Percentiles rank a stretch among this genome's conserved stretches.
Conservation (phyloP, 2,113 vertebrate species). For the Gopherus evgoodei region DNA sequence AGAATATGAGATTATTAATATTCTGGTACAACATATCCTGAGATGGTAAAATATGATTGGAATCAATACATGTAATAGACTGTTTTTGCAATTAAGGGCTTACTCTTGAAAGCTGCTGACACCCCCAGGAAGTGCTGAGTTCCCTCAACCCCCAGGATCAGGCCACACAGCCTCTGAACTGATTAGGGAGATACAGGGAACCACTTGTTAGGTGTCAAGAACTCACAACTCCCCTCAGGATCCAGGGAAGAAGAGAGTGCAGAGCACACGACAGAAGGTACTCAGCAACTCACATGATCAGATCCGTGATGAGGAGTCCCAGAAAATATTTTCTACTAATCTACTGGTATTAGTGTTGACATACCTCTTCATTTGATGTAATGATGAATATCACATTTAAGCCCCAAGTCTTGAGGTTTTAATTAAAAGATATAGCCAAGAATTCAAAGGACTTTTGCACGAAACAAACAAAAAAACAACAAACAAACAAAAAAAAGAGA, state of each 20-base stretch:
- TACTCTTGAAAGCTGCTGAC: neutral
- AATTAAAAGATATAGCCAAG: neutral
- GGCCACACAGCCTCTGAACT: neutral
- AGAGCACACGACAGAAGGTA: neutral
- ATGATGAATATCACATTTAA: neutral
- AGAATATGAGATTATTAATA: neutral
- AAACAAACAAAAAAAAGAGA: neutral
- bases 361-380: neutral
- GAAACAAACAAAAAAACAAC: neutral
- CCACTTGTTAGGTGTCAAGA: neutral
- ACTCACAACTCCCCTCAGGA: neutral
- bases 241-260: neutral
- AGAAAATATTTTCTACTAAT: neutral
- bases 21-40: neutral
- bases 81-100: neutral
- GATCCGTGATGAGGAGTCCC: neutral
- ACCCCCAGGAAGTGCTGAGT: neutral
- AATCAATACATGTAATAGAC: neutral
- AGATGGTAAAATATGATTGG: neutral
- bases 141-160: neutral
- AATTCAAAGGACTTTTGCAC: neutral
- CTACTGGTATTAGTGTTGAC: neutral
- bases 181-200: too few relatives aligned
- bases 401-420: neutral
- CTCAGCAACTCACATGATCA: neutral